These are phyloP conservation scores for Petroica traversi DNA, from an alignment of 2,113 vertebrate genomes.

Conservation along the genomic window DNA sequence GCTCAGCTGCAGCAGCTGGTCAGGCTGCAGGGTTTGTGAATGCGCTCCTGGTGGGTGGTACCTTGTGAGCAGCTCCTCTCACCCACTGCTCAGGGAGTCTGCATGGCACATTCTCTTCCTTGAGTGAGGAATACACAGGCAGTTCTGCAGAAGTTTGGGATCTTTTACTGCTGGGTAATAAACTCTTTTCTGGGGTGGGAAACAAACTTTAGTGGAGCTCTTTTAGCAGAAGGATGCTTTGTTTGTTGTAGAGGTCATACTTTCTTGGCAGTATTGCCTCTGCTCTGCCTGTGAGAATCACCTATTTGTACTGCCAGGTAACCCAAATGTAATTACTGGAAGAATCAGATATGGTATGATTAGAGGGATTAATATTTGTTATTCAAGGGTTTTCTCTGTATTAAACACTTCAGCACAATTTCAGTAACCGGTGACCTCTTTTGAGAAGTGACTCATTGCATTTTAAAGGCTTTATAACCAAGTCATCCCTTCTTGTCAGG, in stretches of 20 bases:
- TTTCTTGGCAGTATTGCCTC: not conserved
- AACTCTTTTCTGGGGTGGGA: not conserved
- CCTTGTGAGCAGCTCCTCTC: not conserved
- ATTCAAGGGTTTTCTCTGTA: not conserved
- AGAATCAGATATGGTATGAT: not conserved
- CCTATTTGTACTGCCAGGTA: not conserved
- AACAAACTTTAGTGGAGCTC: not conserved
- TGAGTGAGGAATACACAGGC: not conserved
- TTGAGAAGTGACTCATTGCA: conserved; percentile 5
- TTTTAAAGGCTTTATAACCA: conserved; percentile 33
- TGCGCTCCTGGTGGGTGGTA: not conserved
- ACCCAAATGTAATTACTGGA: not conserved
- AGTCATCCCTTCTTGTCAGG: conserved; percentile 6
- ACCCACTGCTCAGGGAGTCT: not conserved
- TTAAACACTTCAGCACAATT: not conserved
- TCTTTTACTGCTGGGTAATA: not conserved
- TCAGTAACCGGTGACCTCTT: not conserved
- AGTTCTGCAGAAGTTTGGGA: not conserved
- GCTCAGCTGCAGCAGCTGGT: not conserved
- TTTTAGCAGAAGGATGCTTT: not conserved
- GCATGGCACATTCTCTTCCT: not conserved
- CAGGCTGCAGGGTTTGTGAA: not conserved
- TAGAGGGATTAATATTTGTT: not conserved
- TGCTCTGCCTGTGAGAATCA: not conserved
- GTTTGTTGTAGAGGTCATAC: not conserved